These are phyloP conservation scores for Dolichallabes microphthalmus DNA, from an alignment of 2,113 vertebrate species.

Conservation along the genomic window DNA sequence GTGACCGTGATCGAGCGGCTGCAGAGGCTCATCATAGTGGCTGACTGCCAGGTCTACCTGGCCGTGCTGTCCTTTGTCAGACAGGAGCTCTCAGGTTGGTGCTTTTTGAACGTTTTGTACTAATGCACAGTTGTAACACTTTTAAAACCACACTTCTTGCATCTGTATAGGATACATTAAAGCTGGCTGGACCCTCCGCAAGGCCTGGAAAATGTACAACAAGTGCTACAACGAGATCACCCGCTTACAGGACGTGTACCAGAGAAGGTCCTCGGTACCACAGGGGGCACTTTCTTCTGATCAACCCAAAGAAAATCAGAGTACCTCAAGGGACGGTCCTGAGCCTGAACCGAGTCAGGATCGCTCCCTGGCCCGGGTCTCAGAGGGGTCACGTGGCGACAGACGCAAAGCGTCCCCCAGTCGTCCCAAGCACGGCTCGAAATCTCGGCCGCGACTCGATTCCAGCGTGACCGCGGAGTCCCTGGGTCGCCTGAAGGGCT, in stretches of 20 bases:
- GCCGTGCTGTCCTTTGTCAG: conserved; percentile 95
- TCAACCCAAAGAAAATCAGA: conserved; percentile 81
- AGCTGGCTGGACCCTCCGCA: conserved; percentile 98
- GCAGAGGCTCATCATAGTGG: conserved; percentile 95
- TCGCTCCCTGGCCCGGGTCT: neutral
- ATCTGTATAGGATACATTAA: conserved; percentile 86
- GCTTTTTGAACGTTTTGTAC: neutral
- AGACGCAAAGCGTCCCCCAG: neutral
- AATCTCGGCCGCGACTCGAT: conserved; percentile 42
- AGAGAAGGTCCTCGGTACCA: conserved; percentile 75
- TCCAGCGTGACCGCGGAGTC: conserved; percentile 83
- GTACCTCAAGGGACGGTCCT: neutral
- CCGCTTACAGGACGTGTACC: conserved; percentile 85
- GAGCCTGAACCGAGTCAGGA: neutral
- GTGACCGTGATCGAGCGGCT: conserved; percentile 86
- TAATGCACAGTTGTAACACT: too few species aligned
- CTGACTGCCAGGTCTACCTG: conserved; percentile 96
- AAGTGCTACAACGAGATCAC: conserved; percentile 97
- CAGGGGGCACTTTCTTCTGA: conserved; percentile 80
- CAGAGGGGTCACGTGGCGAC: neutral
- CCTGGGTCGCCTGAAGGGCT: conserved; percentile 95
- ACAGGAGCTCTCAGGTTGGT: conserved; percentile 91
- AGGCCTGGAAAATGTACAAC: conserved; percentile 99
- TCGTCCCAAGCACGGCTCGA: neutral
- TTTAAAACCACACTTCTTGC: neutral